Conservation (phyloP, 2,888 invertebrate species). For the Hirtodrosophila duncani region DNA sequence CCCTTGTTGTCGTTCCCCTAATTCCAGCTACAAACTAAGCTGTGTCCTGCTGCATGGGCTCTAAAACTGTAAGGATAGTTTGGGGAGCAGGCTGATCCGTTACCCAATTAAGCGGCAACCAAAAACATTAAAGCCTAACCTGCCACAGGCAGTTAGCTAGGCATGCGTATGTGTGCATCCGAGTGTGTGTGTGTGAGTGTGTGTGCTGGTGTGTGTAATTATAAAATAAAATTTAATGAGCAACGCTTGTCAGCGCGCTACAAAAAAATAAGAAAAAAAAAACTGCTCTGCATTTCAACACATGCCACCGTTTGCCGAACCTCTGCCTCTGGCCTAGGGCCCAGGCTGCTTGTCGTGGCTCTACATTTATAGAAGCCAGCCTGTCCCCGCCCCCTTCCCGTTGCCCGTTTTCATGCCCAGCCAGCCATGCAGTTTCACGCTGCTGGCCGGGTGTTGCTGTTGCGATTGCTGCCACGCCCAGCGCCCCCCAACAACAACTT, state of each 20-base stretch:
- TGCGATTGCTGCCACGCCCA: conserved; percentile 29
- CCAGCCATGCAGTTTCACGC: conserved; percentile 64
- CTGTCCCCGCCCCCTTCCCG: not conserved
- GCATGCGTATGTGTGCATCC: conserved; percentile 1
- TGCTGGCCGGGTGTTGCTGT: conserved; percentile 56
- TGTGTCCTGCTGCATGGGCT: conserved; percentile 2
- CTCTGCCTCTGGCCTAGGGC: not conserved
- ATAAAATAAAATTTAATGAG: conserved; percentile 72
- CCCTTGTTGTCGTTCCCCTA: conserved; percentile 5
- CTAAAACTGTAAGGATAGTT: too few species aligned
- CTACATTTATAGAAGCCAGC: not conserved
- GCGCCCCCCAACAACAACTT: conserved; percentile 33
- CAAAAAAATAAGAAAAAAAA: conserved; percentile 21
- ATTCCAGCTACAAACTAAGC: conserved; percentile 15
- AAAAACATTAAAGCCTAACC: conserved; percentile 59
- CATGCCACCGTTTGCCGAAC: conserved; percentile 38
- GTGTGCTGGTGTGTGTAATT: conserved; percentile 64
- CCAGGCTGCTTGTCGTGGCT: too few species aligned
- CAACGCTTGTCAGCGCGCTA: conserved; percentile 57
- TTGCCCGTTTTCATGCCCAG: conserved; percentile 56
- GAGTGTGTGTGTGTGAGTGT: conserved; percentile 24
- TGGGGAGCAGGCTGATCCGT: conserved; percentile 35
- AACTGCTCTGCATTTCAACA: conserved; percentile 65
- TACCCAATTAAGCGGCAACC: conserved; percentile 58
- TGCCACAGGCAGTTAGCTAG: conserved; percentile 21